Evolutionary conservation across 2,113 vertebrate species (phyloP).

Genomic region (Murina feae): DNA sequence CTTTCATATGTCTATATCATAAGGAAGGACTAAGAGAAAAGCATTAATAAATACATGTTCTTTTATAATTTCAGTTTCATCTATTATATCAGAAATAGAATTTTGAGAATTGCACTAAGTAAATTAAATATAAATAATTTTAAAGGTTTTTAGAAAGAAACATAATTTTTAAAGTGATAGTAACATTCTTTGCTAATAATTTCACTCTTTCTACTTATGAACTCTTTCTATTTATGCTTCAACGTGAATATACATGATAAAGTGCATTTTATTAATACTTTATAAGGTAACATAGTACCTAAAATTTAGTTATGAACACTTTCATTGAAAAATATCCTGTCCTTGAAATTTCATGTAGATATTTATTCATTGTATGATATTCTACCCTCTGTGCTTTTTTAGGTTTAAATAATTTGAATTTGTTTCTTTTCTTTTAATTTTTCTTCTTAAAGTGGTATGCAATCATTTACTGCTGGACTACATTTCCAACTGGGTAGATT

Average conservation of each 20-base stretch:
- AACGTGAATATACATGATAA: background rate
- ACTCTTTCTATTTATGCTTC: background rate
- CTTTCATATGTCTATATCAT: background rate
- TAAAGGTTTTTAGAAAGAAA: background rate
- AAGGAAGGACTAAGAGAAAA: background rate
- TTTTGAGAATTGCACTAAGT: background rate
- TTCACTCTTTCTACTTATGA: background rate
- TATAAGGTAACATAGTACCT: background rate
- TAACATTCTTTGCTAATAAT: background rate
- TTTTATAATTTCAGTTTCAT: background rate
- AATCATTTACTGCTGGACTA: background rate
- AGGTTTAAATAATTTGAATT: background rate
- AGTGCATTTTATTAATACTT: constrained; percentile 10
- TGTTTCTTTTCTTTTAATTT: background rate
- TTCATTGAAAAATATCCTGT: background rate
- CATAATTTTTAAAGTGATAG: background rate
- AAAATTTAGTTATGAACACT: background rate
- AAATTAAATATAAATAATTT: background rate
- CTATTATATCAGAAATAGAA: background rate
- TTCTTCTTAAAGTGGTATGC: background rate
- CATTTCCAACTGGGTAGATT: background rate
- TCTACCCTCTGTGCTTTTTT: background rate
- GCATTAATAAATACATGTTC: background rate
- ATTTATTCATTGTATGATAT: background rate
- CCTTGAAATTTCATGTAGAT: background rate